Evolutionary conservation across 64 coral and sea anemone species (phyloP).

Genomic region (Pachyseris speciosa): DNA sequence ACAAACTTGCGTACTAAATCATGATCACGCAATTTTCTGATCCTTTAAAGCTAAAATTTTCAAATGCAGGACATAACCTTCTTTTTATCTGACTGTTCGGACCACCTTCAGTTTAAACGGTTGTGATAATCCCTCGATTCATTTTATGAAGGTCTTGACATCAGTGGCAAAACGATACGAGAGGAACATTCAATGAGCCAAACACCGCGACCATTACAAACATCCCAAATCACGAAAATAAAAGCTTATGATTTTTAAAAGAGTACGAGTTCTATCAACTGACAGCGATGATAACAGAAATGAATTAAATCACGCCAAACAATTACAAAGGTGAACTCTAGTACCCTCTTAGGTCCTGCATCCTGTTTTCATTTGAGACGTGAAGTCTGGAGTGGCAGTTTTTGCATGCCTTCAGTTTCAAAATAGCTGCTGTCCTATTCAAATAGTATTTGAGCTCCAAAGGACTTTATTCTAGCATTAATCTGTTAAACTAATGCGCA

Average conservation of each 20-base stretch:
- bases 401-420: not conserved
- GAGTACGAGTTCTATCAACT: not conserved
- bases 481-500: not conserved
- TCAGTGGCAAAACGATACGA: no score
- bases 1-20: no score
- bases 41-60: no score
- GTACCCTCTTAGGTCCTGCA: constrained; percentile 1
- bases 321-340: constrained; percentile 2
- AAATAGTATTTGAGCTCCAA: not conserved
- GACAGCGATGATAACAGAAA: constrained; percentile 2
- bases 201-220: not conserved
- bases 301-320: not conserved
- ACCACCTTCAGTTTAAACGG: not conserved
- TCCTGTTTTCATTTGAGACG: not conserved
- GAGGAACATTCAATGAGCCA: not conserved
- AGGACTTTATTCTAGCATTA: no score
- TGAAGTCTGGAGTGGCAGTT: not conserved
- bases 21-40: no score
- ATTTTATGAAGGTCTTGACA: not conserved
- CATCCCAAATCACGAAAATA: not conserved
- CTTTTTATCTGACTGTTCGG: not conserved
- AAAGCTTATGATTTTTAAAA: not conserved
- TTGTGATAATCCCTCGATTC: not conserved
- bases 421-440: not conserved
- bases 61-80: no score